Conservation (phyloP, 2,888 invertebrate species). For the Synergus laeviventris region DNA sequence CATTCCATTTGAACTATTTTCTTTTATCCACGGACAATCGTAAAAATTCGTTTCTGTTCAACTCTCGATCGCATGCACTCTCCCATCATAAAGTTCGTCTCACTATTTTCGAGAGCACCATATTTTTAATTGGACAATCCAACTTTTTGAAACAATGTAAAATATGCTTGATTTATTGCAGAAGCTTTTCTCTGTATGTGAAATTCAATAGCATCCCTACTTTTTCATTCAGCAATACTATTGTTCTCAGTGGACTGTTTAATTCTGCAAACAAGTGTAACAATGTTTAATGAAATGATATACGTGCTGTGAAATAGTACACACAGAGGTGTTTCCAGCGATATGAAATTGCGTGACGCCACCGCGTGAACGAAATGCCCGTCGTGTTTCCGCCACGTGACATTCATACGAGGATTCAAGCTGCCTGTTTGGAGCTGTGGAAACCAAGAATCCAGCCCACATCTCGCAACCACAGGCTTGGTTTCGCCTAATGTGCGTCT, state of each 20-base stretch:
- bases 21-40: no score
- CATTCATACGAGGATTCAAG: constrained; percentile 55
- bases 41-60: no score
- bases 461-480: constrained; percentile 49
- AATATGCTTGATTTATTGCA: no score
- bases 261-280: not conserved
- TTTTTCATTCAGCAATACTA: not conserved
- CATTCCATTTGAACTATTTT: no score
- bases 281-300: constrained; percentile 4
- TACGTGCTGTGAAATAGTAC: not conserved
- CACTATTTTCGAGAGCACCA: no score
- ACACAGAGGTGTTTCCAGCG: constrained; percentile 30
- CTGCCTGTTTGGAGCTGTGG: constrained; percentile 44
- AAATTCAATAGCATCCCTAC: no score
- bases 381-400: constrained; percentile 63
- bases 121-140: no score
- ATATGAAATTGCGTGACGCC: constrained; percentile 66
- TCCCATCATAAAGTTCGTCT: no score
- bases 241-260: not conserved
- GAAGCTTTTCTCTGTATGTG: no score
- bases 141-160: no score
- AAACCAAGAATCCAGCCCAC: constrained; percentile 49
- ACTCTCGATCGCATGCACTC: no score
- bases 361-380: constrained; percentile 63
- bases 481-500: constrained; percentile 40